Evolutionary conservation across 2,888 invertebrate genomes (phyloP).

Genomic region (Teinopalpus imperialis): DNA sequence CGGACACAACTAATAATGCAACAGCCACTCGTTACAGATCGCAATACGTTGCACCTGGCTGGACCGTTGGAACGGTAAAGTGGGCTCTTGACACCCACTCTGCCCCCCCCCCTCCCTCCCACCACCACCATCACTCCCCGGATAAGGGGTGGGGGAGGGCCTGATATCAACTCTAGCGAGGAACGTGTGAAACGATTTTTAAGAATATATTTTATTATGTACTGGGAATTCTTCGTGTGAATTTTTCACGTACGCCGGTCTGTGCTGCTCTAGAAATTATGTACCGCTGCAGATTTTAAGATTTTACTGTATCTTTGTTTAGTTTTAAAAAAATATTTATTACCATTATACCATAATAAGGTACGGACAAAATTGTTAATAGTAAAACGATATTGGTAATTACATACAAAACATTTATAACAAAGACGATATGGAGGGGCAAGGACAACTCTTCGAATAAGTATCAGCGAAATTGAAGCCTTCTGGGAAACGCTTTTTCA

Average conservation of each 20-base stretch:
- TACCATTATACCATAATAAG: too few species aligned
- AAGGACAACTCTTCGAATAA: too few species aligned
- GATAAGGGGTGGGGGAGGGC: conserved; percentile 36
- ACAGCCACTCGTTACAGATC: conserved; percentile 41
- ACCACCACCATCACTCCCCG: background rate
- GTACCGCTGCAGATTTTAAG: conserved; percentile 17
- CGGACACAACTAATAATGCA: conserved; percentile 29
- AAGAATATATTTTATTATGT: conserved; percentile 54
- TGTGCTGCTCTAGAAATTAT: conserved; percentile 10
- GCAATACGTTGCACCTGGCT: conserved; percentile 65
- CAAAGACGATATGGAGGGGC: too few species aligned
- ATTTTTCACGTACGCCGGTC: conserved; percentile 22
- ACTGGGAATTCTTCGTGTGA: conserved; percentile 27
- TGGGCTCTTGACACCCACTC: conserved; percentile 46
- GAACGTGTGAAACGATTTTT: conserved; percentile 64
- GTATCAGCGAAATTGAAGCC: too few species aligned
- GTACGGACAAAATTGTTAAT: too few species aligned
- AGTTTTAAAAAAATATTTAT: too few species aligned
- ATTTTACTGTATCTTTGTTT: conserved; percentile 1
- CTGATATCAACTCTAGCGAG: conserved; percentile 34
- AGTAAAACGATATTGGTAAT: too few species aligned
- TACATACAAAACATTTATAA: too few species aligned
- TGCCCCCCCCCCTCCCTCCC: conserved; percentile 30
- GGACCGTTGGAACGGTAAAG: conserved; percentile 21
- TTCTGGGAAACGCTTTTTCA: too few species aligned